Evolutionary conservation across 2,113 vertebrate genomes (phyloP), one percentile per base, ranked within the genome.

Genomic region (Enhydra lutris): DNA sequence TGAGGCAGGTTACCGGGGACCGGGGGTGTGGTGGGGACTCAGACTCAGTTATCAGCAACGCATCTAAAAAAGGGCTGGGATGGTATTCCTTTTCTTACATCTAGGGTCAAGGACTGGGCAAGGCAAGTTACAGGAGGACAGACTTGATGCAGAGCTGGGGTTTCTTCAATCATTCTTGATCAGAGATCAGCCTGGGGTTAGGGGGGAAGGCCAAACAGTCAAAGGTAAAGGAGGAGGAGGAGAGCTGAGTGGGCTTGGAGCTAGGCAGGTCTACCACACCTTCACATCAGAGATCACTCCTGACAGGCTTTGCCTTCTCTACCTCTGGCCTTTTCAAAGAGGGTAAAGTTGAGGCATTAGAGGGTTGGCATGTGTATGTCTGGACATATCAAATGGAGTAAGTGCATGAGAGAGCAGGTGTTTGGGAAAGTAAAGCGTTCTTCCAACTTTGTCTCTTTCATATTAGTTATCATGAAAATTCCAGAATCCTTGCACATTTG

Each of bases 261-360:
- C 3, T 0, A 3, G 55, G 50, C 12, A 14, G 24, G 31, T 18
- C 11, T 6, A 24, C 21, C 5, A 29, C 4, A 9, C 12, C 15
- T 74, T 23, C 31, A 2, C 7, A 7, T 47, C 31, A 3, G 7
- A 45, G 59, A 29, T 42, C 1, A 36, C 8, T 14, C 21, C 50
- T 34, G 42, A n/a, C 11, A 5, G 52, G 11, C 7, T 13, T 74
- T 10, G 13, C 63, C 11, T 34, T 0, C 9, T 42, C 14, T 12
- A 0, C 36, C 36, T 71, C 1, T 42, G 47, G 4, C n/a, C 47
- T 15, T 55, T 50, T 52, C 12, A 31, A 59, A 63, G n/a, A n/a
- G 7, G 47, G 26, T 10, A 10, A 47, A 42, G 39, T 23, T 87
- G 42, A 11, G 18, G 24, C 10, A 1, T 4, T 18, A 26, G 31